Base-by-base conservation (phyloP, 2,888 invertebrate genomes). In the Autographa gamma region DNA sequence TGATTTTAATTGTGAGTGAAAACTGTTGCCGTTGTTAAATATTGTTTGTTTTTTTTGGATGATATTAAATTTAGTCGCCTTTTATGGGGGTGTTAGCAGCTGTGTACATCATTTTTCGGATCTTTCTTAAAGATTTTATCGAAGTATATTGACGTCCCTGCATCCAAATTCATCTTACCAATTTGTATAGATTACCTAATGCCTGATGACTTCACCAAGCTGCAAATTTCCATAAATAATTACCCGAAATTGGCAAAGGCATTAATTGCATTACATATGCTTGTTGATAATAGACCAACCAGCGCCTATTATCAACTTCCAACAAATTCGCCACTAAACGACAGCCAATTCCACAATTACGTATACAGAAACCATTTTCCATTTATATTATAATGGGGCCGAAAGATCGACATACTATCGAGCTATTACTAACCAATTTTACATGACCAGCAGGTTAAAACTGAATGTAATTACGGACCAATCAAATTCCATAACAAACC, bases 401-500 rank as follows among this genome's bases (percentile, higher is more conserved):
- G 16, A 54, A 14, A 65, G 73, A 74, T 63, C 31, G 65, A 72
- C 48, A 64, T 64, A 61, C n/a, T 58, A 60, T 63, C 18, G 19
- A 16, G 61, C 72, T 71, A 77, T 82, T 73, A 76, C 69, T 63
- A 61, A 76, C 74, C 82, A 81, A 81, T 83, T 83, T 79, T 63
- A 79, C 71, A 66, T 82, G 74, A 70, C 75, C 79, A 79, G 73
- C 76, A 78, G 76, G 78, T 79, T 77, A 74, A 74, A 83, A 73
- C 77, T 77, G 69, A 80, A 79, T 79, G 81, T 85, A 88, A 86
- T 88, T 86, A 86, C 80, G 70, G 78, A 77, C 84, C 86, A 87
- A 89, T 88, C 88, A 87, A 87, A 85, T 81, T 82, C 82, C 83
- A 85, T 77, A 81, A 76, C 75, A 79, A 86, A 86, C 83, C 76